phyloP scores from a whole-genome alignment of 2,113 vertebrate species.

The Motacilla tschutschensis region DNA sequence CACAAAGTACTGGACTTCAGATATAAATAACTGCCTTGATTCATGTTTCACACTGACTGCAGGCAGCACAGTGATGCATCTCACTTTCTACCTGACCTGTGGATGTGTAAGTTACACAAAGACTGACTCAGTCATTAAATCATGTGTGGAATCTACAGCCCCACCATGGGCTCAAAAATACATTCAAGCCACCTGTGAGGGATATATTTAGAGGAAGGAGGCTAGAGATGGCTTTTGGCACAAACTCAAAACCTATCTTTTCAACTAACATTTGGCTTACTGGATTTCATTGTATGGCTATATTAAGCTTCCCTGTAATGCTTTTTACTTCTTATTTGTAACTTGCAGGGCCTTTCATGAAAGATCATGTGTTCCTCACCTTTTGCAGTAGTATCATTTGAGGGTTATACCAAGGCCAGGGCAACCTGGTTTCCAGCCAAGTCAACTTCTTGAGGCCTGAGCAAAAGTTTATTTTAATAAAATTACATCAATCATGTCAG shows the following conservation, averaged over 20 bases:
- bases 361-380: neutral
- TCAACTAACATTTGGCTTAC: slow-evolving; percentile 7
- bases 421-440: neutral
- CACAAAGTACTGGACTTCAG: neutral
- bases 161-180: neutral
- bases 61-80: neutral
- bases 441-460: neutral
- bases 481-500: neutral
- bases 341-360: neutral
- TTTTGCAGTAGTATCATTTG: neutral
- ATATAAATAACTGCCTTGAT: neutral
- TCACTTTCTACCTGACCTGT: slow-evolving; percentile 20
- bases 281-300: neutral
- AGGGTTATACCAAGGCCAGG: neutral
- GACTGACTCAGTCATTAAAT: neutral
- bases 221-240: neutral
- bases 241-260: neutral
- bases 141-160: neutral
- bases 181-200: neutral
- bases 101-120: neutral
- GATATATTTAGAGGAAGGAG: slow-evolving; percentile 23
- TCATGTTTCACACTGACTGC: neutral
- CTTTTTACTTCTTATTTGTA: neutral
- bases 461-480: neutral
- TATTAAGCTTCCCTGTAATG: slow-evolving; percentile 14